phyloP scores from a whole-genome alignment of 1,140 invertebrate genomes.

The Camponotus pennsylvanicus region DNA sequence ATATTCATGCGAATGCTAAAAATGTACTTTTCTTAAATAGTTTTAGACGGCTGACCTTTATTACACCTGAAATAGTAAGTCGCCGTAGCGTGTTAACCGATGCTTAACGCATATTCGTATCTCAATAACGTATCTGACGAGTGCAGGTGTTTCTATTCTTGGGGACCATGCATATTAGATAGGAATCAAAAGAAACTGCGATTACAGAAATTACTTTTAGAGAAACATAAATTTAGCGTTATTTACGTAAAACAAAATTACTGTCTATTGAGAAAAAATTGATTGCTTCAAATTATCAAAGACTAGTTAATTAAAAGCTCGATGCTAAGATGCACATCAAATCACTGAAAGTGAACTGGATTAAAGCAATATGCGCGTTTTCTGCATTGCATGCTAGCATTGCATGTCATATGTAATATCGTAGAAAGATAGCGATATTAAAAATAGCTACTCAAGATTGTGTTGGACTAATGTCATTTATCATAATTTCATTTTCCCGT shows the following conservation, averaged over 20 bases:
- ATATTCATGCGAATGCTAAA: constrained; percentile 25
- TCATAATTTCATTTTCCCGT: constrained; percentile 49
- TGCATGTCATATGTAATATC: constrained; percentile 37
- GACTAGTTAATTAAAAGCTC: constrained; percentile 13
- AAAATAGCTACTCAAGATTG: constrained; percentile 50
- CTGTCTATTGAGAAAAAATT: background rate
- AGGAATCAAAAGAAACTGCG: constrained; percentile 48
- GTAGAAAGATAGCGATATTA: constrained; percentile 32
- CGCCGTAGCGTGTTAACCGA: constrained; percentile 73
- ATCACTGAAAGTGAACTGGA: constrained; percentile 11
- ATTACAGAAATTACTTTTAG: constrained; percentile 37
- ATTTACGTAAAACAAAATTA: background rate
- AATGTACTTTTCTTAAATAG: constrained; percentile 53
- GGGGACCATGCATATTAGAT: constrained; percentile 40
- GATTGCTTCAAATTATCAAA: background rate
- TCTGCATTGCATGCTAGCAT: constrained; percentile 1
- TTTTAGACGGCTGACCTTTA: constrained; percentile 20
- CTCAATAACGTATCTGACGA: constrained; percentile 70
- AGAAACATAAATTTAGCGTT: background rate
- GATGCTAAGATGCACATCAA: constrained; percentile 13
- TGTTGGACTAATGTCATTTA: constrained; percentile 35
- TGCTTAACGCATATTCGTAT: constrained; percentile 75
- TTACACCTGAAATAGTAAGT: constrained; percentile 20
- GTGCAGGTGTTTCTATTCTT: constrained; percentile 64
- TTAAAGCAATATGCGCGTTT: constrained; percentile 12